Evolutionary conservation across 1,140 invertebrate genomes (phyloP).

Genomic region (Spodoptera frugiperda): DNA sequence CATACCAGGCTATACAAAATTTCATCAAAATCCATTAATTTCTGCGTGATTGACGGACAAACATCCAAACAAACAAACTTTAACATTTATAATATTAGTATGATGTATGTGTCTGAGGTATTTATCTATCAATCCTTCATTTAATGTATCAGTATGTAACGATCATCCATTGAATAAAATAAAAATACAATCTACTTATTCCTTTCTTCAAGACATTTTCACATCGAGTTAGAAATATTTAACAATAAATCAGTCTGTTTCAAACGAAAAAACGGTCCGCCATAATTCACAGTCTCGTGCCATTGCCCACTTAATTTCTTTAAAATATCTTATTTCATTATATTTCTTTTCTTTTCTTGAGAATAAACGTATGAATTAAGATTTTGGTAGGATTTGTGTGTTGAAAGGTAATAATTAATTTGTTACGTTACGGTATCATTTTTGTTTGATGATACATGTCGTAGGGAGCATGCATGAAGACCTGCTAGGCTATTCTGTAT

Average conservation of each 20-base stretch:
- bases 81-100: too few relatives aligned
- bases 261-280: conserved; percentile 19
- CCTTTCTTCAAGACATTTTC: conserved; percentile 4
- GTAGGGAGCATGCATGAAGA: neutral
- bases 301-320: conserved; percentile 31
- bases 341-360: neutral
- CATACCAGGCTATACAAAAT: too few relatives aligned
- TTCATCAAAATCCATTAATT: too few relatives aligned
- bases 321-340: conserved; percentile 36
- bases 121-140: too few relatives aligned
- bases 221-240: conserved; percentile 30
- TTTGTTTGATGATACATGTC: neutral
- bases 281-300: conserved; percentile 52
- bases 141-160: too few relatives aligned
- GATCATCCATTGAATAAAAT: neutral
- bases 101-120: too few relatives aligned
- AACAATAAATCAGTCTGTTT: conserved; percentile 22
- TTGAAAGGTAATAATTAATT: neutral
- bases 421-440: neutral
- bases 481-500: too few relatives aligned
- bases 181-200: neutral
- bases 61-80: too few relatives aligned
- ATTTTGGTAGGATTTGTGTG: neutral
- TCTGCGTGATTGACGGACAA: too few relatives aligned
- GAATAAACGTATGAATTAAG: neutral